phyloP scores from a whole-genome alignment of 2,797 vertebrate genomes.

The Enoplosus armatus region DNA sequence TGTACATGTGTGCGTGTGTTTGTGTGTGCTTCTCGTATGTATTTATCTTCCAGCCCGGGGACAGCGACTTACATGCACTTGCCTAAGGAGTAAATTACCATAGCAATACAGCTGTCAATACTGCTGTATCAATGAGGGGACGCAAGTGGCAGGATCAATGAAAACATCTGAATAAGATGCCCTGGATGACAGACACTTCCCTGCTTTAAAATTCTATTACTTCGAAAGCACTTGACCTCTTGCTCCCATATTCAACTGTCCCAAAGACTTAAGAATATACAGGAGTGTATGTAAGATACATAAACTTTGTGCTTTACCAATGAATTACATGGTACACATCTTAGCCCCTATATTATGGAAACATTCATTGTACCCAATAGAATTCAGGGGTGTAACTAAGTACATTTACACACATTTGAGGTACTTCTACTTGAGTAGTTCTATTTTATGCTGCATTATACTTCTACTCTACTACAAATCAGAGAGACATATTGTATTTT shows the following conservation, averaged over 20 bases:
- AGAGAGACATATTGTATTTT: background rate
- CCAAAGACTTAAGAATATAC: constrained; percentile 65
- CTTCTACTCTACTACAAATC: background rate
- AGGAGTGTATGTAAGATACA: constrained; percentile 26
- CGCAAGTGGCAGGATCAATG: constrained; percentile 80
- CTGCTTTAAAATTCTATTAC: constrained; percentile 75
- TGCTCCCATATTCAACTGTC: constrained; percentile 48
- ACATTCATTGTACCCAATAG: background rate
- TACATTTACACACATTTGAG: background rate
- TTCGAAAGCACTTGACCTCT: constrained; percentile 69
- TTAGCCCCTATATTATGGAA: background rate
- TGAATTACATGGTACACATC: background rate
- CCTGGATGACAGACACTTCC: constrained; percentile 59
- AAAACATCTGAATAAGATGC: constrained; percentile 76
- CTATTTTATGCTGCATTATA: background rate
- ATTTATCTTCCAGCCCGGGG: constrained; percentile 54
- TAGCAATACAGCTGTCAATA: constrained; percentile 84
- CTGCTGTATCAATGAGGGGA: constrained; percentile 73
- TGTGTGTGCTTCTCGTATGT: constrained; percentile 33
- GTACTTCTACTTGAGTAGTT: background rate
- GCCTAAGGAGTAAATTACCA: constrained; percentile 80
- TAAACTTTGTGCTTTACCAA: constrained; percentile 56
- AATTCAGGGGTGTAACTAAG: background rate
- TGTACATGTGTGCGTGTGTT: constrained; percentile 25
- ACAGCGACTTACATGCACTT: constrained; percentile 59